These are phyloP conservation scores for Brachionus calyciflorus DNA, from an alignment of 1,140 invertebrate genomes.

Conservation along the genomic window DNA sequence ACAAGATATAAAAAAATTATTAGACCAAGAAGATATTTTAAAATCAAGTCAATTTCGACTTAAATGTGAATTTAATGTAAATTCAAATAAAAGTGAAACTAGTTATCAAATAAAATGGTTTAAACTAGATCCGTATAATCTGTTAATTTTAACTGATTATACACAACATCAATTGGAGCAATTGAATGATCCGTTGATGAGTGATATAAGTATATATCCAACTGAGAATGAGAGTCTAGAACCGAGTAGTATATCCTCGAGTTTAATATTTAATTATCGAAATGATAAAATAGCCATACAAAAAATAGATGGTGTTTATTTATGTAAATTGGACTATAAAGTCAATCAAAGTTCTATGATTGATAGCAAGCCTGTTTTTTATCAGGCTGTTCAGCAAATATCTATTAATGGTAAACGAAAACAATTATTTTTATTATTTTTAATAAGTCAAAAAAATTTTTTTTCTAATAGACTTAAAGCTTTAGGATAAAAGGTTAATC, in stretches of 20 bases:
- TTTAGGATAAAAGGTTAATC: too few species aligned
- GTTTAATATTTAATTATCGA: constrained; percentile 20
- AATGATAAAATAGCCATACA: not conserved
- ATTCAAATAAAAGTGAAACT: not conserved
- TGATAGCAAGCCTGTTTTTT: not conserved
- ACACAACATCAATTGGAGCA: not conserved
- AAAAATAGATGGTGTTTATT: constrained; percentile 15
- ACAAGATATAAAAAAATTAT: not conserved
- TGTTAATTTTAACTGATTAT: not conserved
- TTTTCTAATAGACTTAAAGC: too few species aligned
- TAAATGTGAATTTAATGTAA: not conserved
- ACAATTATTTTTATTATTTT: not conserved
- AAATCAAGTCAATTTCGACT: not conserved
- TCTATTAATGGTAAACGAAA: not conserved
- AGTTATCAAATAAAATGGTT: constrained; percentile 28
- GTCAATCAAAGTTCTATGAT: not conserved
- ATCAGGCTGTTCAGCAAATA: constrained; percentile 20
- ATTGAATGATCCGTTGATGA: not conserved
- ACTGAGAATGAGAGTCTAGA: not conserved
- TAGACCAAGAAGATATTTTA: not conserved
- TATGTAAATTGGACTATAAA: constrained; percentile 8
- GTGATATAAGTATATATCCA: constrained; percentile 11
- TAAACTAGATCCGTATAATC: not conserved
- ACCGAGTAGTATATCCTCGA: not conserved
- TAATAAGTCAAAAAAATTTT: too few species aligned